Conservation (phyloP, 1,140 invertebrate species). For the Pentalonia nigronervosa region DNA sequence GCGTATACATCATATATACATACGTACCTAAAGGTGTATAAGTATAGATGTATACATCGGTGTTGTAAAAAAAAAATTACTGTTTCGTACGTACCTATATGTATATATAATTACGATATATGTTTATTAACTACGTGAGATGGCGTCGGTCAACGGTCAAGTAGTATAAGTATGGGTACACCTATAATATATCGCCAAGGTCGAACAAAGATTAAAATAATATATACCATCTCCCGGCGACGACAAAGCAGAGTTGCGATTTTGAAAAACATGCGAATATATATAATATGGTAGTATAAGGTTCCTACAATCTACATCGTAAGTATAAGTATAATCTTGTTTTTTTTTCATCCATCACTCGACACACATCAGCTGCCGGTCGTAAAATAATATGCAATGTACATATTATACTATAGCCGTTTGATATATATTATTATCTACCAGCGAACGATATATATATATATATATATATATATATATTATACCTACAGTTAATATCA, state of each 20-base stretch:
- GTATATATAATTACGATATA: slow-evolving; percentile 1
- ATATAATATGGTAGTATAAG: not conserved
- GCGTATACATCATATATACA: not conserved
- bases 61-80: slow-evolving; percentile 31
- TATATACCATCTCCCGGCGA: not conserved
- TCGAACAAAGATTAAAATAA: slow-evolving; percentile 10
- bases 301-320: too few species aligned
- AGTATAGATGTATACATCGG: not conserved
- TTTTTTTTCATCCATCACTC: slow-evolving; percentile 1
- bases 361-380: not conserved
- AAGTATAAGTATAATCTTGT: not conserved
- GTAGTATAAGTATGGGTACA: not conserved
- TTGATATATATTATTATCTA: not conserved
- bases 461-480: not conserved
- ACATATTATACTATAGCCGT: not conserved
- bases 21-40: too few species aligned
- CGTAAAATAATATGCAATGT: slow-evolving; percentile 30
- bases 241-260: slow-evolving; percentile 15
- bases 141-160: slow-evolving; percentile 37
- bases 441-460: not conserved
- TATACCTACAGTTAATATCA: not conserved
- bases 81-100: not conserved
- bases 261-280: not conserved
- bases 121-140: slow-evolving; percentile 4
- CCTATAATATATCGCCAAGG: slow-evolving; percentile 29